Conservation (phyloP, 2,113 vertebrate species). For the Thunnus maccoyii region DNA sequence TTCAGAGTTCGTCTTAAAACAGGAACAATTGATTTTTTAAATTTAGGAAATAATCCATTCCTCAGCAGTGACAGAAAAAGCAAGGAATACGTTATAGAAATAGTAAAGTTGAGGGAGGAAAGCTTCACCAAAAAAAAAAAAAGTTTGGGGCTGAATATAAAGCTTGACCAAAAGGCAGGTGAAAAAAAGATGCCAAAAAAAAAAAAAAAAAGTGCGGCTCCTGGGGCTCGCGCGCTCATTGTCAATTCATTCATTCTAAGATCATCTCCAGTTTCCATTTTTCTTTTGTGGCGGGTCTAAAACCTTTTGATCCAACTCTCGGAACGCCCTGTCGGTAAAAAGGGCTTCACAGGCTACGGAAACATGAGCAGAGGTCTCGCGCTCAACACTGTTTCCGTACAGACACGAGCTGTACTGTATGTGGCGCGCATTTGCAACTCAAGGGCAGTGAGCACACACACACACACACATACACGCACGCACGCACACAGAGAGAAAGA, state of each 20-base stretch:
- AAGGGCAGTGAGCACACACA: not conserved
- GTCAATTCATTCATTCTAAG: conserved; percentile 88
- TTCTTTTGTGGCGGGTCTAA: conserved; percentile 90
- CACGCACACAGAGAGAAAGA: not conserved
- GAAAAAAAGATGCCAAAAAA: no score
- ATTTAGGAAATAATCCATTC: no score
- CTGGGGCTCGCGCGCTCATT: conserved; percentile 87
- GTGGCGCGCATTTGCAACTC: conserved; percentile 29
- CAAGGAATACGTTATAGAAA: not conserved
- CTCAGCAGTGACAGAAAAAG: no score
- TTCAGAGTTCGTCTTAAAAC: not conserved
- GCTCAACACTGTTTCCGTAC: conserved; percentile 58
- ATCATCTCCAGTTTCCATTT: conserved; percentile 93
- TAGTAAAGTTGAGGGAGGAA: not conserved
- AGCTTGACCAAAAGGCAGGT: conserved; percentile 15
- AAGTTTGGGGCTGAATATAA: not conserved
- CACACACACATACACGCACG: not conserved
- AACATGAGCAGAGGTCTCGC: conserved; percentile 84
- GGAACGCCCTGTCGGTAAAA: conserved; percentile 92
- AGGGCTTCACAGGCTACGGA: conserved; percentile 92
- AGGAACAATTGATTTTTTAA: not conserved
- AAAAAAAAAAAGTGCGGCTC: conserved; percentile 73
- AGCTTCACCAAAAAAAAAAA: not conserved
- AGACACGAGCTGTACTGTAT: conserved; percentile 53
- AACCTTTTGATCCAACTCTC: conserved; percentile 93